phyloP scores from a whole-genome alignment of 2,113 vertebrate species.

The Butastur rufipennis region DNA sequence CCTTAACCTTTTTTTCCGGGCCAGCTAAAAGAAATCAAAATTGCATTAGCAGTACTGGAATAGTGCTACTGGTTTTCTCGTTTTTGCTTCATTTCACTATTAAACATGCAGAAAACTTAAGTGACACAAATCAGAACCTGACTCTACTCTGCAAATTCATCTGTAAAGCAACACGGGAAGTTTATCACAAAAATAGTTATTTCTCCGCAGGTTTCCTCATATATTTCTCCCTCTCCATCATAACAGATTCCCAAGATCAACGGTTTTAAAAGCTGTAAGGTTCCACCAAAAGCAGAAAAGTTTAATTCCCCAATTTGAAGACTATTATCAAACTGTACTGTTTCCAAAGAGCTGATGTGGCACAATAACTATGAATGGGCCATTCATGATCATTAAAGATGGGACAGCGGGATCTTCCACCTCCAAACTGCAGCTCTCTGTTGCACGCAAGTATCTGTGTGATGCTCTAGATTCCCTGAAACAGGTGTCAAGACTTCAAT shows the following conservation, averaged over 20 bases:
- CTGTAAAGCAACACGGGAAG: not conserved
- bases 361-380: not conserved
- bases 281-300: not conserved
- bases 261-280: not conserved
- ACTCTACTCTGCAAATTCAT: not conserved
- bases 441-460: not conserved
- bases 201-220: not conserved
- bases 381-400: not conserved
- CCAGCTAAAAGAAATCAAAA: not conserved
- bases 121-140: not conserved
- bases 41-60: not conserved
- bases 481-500: not conserved
- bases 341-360: not conserved
- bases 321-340: not conserved
- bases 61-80: not conserved
- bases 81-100: not conserved
- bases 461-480: not conserved
- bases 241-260: not conserved
- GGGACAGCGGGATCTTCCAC: rapidly evolving
- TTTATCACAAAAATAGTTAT: rapidly evolving
- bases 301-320: not conserved
- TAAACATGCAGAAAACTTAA: not conserved
- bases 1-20: not conserved
- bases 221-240: not conserved
- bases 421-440: not conserved